Base-by-base conservation (phyloP, 2,888 invertebrate genomes). In the Serrognathus titanus region DNA sequence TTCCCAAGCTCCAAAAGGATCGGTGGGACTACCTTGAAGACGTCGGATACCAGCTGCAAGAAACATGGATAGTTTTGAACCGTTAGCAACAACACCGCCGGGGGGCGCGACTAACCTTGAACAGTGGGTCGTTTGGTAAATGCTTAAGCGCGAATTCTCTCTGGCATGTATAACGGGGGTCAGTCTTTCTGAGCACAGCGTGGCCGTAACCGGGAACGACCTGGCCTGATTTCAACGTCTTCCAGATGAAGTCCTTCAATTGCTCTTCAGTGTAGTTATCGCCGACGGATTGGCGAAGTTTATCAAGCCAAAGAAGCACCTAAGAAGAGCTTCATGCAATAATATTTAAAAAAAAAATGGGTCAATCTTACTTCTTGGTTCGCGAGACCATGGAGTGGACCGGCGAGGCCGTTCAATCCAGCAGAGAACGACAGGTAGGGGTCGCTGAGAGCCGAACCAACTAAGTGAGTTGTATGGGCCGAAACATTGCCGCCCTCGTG, bases 131-230 rank as follows among this genome's bases (percentile, higher is more conserved):
- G 71, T 96, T 86, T 52, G 97, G 96, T 72, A 97, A 79, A 78
- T 96, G 93, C 78, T 96, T 94, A 71, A 92, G 81, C 13, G 96
- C 95, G 78, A 97, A 97, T 76, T 96, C 95, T 66, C 95, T 84
- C 79, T 97, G 97, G 80, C 94, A 94, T 8, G 88, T 89, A 80
- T 96, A 97, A 73, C 83, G 90, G 66, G 83, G 97, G 78, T 97
- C 97, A 62, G 97, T 97, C 80, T 96, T 96, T 69, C 97, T 86
- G 63, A 97, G 85, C 1, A 97, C 97, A 66, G 97, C 97, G 76
- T 97, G 97, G 36, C 97, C 97, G 74, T 95, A 97, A 48, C 97
- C 97, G 51, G 97, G 97, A 43, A 97, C 92, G n/a, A 97, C 97
- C 79, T 94, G 94, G 62, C 96, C 96, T 59, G 90, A 88, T 81